Conservation (phyloP, 2,113 vertebrate species). For the Ctenomys sociabilis region DNA sequence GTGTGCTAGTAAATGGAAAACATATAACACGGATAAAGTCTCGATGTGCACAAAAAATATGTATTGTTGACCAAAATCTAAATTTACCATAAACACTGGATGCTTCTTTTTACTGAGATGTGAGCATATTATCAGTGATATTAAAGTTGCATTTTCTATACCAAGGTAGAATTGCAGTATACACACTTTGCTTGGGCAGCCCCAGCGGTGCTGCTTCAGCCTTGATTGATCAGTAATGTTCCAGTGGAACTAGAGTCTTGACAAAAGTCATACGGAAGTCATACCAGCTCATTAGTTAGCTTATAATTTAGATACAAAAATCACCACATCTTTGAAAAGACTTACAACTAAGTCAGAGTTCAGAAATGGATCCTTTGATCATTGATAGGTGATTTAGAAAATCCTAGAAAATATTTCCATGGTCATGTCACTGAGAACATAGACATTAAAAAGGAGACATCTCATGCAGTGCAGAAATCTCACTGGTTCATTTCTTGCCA, state of each 20-base stretch:
- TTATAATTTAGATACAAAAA: not conserved
- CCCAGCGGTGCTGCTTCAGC: not conserved
- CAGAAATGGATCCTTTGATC: not conserved
- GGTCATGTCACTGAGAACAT: not conserved
- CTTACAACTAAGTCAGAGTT: not conserved
- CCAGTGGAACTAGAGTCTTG: not conserved
- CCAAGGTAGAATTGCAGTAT: not conserved
- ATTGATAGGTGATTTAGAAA: not conserved
- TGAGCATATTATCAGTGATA: not conserved
- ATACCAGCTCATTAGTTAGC: not conserved
- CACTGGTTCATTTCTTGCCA: not conserved
- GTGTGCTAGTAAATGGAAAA: not conserved
- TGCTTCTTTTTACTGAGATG: not conserved
- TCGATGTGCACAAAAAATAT: not conserved
- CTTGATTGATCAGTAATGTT: not conserved
- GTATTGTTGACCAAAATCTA: slow-evolving; percentile 6
- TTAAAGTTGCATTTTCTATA: not conserved
- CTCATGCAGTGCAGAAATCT: not conserved
- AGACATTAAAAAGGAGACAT: not conserved
- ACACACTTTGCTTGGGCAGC: not conserved
- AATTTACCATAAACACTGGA: not conserved
- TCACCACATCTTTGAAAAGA: not conserved
- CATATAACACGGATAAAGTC: not conserved
- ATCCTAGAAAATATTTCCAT: not conserved
- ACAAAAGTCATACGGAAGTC: not conserved